Base-by-base conservation (phyloP, 2,888 invertebrate species). In the Macaria liturata region DNA sequence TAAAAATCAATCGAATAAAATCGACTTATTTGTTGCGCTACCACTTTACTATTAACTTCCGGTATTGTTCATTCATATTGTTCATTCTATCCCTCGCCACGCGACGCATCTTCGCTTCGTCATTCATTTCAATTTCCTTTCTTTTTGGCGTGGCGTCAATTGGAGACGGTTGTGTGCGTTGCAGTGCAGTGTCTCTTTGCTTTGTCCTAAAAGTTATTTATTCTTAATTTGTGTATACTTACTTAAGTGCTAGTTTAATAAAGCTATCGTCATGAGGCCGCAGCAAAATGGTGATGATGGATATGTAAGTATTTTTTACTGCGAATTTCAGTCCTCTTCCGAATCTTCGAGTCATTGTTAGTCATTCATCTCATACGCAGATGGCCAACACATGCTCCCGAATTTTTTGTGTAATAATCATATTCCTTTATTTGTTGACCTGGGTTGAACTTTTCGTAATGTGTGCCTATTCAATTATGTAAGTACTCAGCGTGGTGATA, bases 281-380 rank as follows among this genome's bases (percentile, higher is more conserved):
- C 90, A 90, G 49, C 90, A 90, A 76, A 91, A 91, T 60, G 91
- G 91, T 48, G 91, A 91, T 61, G 91, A 91, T 64, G 89, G 88
- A 46, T 91, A 81, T 80, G 91, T 91, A 79, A 91, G 91, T 90
- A 78, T 9, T 49, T 51, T 53, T 40, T 45, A 31, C 4, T 34
- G 20, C n/a, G 9, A 7, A 37, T 48, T 37, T 48, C 4, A 30
- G 6, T 39, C 9, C 5, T 7, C 5, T 31, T 20, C 20, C 2
- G 20, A 20, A 20, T 20, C 20, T 20, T 20, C 20, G 20, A 20
- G 20, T 20, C 20, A 20, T 20, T 20, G 20, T 20, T 20, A 20
- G 20, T 20, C 20, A 20, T 20, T 20, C 20, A 20, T 20, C 20
- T 20, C 20, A 20, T 20, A 20, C 2, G 20, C 20, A 20, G 20